Percentiles rank a stretch among this genome's conserved stretches.
Evolutionary conservation across 2,797 vertebrate genomes (phyloP).

Genomic region (Mycteria americana): DNA sequence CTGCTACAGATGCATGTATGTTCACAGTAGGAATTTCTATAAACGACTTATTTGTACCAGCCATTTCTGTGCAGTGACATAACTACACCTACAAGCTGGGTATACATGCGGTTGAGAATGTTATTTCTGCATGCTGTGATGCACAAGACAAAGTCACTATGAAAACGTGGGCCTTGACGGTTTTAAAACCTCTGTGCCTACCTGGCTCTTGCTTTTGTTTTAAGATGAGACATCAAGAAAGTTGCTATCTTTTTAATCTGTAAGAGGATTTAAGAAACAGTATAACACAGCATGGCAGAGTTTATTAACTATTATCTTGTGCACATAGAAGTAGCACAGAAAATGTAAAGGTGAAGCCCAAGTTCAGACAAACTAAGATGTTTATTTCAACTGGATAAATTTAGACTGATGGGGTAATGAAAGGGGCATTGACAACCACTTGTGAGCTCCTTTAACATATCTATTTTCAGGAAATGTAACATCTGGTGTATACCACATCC

Average conservation of each 20-base stretch:
- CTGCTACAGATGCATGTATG: fast-evolving
- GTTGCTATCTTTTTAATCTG: background rate
- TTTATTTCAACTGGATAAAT: constrained; percentile 59
- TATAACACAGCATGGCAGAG: background rate
- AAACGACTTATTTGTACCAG: background rate
- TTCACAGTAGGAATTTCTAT: background rate
- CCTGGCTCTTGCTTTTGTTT: background rate
- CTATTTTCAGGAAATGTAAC: constrained; percentile 88
- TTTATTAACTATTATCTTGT: background rate
- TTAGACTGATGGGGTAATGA: constrained; percentile 82
- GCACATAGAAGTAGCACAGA: background rate
- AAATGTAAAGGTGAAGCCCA: constrained; percentile 52
- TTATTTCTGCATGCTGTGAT: background rate
- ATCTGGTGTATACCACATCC: constrained; percentile 82
- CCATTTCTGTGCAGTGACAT: background rate
- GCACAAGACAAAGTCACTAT: background rate
- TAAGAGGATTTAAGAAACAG: background rate
- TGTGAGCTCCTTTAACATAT: constrained; percentile 81
- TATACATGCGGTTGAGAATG: background rate
- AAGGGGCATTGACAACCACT: constrained; percentile 79
- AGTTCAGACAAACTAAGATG: constrained; percentile 70
- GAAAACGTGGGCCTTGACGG: background rate
- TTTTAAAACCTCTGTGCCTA: background rate
- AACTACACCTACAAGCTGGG: background rate
- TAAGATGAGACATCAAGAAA: background rate